Conservation (phyloP, 2,797 vertebrate species). For the Hybognathus amarus region DNA sequence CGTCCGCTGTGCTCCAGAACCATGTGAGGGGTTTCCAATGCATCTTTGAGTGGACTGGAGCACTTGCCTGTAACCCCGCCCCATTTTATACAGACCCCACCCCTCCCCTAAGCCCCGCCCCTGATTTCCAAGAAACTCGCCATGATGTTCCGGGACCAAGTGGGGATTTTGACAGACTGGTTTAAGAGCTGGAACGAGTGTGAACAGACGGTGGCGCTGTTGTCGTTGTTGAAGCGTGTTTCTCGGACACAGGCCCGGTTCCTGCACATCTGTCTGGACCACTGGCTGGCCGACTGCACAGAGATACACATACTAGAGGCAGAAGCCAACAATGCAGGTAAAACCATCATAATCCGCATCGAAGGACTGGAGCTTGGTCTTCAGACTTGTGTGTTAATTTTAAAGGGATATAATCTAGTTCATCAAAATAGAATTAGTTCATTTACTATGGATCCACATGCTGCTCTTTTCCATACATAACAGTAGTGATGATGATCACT, state of each 20-base stretch:
- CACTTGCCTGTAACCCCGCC: conserved; percentile 69
- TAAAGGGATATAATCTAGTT: background rate
- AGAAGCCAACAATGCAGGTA: conserved; percentile 96
- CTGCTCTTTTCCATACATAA: background rate
- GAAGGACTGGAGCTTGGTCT: background rate
- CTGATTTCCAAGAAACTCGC: conserved; percentile 63
- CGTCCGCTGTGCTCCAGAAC: conserved; percentile 76
- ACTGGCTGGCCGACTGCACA: conserved; percentile 92
- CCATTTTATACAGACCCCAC: conserved; percentile 56
- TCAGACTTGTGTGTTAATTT: background rate
- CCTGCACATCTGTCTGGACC: conserved; percentile 96
- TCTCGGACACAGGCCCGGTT: conserved; percentile 95
- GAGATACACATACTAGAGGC: conserved; percentile 94
- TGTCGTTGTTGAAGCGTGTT: conserved; percentile 92
- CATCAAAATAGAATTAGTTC: too few relatives aligned
- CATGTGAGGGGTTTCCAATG: conserved; percentile 87
- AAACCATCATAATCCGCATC: conserved; percentile 25
- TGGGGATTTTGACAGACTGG: conserved; percentile 95
- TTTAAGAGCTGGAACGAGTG: conserved; percentile 98
- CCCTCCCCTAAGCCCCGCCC: conserved; percentile 29
- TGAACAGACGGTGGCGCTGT: conserved; percentile 95
- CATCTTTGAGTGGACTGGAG: conserved; percentile 77
- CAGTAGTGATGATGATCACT: too few relatives aligned
- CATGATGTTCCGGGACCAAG: conserved; percentile 99
- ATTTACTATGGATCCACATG: background rate